Conservation (phyloP, 1,140 invertebrate genomes). For the Temnothorax longispinosus region DNA sequence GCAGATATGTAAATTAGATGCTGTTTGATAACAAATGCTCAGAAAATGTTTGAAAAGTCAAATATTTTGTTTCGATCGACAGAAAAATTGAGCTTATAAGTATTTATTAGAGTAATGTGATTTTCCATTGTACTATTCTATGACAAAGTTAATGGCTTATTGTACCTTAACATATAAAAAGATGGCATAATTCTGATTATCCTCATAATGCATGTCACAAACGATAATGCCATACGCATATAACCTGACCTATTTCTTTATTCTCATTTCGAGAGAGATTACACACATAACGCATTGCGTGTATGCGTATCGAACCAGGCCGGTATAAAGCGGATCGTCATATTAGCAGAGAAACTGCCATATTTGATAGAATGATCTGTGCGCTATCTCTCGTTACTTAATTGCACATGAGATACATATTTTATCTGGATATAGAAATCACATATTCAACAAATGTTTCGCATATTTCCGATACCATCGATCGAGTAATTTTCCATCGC, state of each 20-base stretch:
- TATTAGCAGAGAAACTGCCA: slow-evolving; percentile 37
- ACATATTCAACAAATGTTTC: slow-evolving; percentile 19
- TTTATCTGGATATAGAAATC: slow-evolving; percentile 16
- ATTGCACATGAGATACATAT: slow-evolving; percentile 20
- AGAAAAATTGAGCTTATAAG: neutral
- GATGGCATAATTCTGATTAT: neutral
- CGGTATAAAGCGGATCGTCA: slow-evolving; percentile 22
- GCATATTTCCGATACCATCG: slow-evolving; percentile 36
- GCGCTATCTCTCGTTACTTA: slow-evolving; percentile 14
- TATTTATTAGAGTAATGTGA: neutral
- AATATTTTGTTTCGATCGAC: neutral
- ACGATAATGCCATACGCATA: neutral
- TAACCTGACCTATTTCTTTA: neutral
- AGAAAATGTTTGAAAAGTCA: neutral
- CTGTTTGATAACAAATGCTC: neutral
- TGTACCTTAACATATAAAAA: neutral
- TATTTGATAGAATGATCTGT: slow-evolving; percentile 48
- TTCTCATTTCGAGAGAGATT: slow-evolving; percentile 16
- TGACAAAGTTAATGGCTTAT: slow-evolving; percentile 6
- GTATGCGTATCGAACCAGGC: neutral
- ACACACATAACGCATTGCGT: neutral
- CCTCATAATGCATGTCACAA: slow-evolving; percentile 1
- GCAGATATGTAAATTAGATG: neutral
- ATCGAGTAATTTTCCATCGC: neutral
- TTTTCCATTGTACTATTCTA: neutral